Percentiles rank a stretch among this genome's conserved stretches.
Conservation (phyloP, 2,797 vertebrate genomes). For the Semaprochilodus insignis region DNA sequence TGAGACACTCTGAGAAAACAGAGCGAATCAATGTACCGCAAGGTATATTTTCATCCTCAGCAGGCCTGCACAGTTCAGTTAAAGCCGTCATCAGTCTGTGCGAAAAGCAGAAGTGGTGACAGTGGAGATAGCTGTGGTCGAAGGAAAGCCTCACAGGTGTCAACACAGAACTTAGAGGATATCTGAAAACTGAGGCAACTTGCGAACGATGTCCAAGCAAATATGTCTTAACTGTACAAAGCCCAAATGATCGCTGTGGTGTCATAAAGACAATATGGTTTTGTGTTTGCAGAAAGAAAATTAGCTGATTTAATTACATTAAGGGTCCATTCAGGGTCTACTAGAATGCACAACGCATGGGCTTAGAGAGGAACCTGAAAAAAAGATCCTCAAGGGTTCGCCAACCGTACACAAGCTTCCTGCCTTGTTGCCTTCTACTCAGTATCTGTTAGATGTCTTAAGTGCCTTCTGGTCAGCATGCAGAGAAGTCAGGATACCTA, state of each 20-base stretch:
- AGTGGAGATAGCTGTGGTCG: neutral
- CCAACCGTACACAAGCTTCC: neutral
- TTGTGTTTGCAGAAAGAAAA: neutral
- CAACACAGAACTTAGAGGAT: neutral
- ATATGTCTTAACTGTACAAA: neutral
- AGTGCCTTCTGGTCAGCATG: neutral
- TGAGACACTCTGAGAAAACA: neutral
- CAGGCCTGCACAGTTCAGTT: neutral
- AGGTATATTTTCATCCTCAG: neutral
- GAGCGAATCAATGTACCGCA: neutral
- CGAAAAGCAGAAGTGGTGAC: neutral
- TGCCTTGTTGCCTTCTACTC: neutral
- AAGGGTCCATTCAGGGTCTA: neutral
- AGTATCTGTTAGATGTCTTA: neutral
- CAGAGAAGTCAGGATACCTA: neutral
- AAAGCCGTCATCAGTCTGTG: neutral
- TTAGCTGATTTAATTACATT: neutral
- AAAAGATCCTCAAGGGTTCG: neutral
- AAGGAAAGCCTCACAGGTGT: neutral
- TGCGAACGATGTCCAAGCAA: conserved; percentile 2
- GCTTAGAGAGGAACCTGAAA: neutral
- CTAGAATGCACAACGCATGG: neutral
- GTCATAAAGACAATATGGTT: neutral
- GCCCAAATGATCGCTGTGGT: neutral
- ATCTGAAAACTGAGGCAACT: neutral